Evolutionary conservation across 2,113 vertebrate genomes (phyloP), one percentile per base, ranked within the genome.

Genomic region (Triplophysa siluroides): DNA sequence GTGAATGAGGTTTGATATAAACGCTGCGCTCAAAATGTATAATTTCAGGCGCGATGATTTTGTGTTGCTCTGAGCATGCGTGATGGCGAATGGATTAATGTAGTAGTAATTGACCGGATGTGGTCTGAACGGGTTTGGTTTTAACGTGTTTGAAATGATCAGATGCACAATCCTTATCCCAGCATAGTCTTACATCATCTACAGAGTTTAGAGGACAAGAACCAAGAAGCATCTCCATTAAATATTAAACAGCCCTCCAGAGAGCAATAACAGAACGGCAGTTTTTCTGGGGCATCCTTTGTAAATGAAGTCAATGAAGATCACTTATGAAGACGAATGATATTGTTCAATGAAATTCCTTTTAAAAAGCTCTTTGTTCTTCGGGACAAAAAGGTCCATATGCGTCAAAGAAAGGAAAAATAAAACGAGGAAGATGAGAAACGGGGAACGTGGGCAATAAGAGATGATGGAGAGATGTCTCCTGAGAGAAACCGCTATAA

Each of bases 221-320:
- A 73, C 23, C 58, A 43, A 43, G 56, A 74, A 62, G 73, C 73
- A 63, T 47, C 43, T 29, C 60, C 56, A 76, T 76, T 76, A 76
- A 63, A 50, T 63, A 76, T 76, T 63, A 76, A 62, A 13, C 24
- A n/a, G 41, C 23, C 23, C 38, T 75, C 43, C 16, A 29, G 61
- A 76, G 60, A 63, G 60, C 58, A 45, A 47, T 63, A 76, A 13
- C 56, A 45, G 13, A n/a, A 74, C 56, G 2, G n/a, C 33, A 41
- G 41, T 14, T 56, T 24, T 74, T 74, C 13, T 74, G 72, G 72
- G 54, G 41, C 56, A 12, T 43, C 73, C 41, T 50, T 63, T 14
- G 43, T 76, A 23, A 76, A 29, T 19, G 23, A 52, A 45, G 19
- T 52, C 10, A 12, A 11, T 21, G 9, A 29, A n/a, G 9, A 75